Evolutionary conservation across 2,797 vertebrate species (phyloP), one percentile per base, ranked within the genome.

Genomic region (Anguilla anguilla): DNA sequence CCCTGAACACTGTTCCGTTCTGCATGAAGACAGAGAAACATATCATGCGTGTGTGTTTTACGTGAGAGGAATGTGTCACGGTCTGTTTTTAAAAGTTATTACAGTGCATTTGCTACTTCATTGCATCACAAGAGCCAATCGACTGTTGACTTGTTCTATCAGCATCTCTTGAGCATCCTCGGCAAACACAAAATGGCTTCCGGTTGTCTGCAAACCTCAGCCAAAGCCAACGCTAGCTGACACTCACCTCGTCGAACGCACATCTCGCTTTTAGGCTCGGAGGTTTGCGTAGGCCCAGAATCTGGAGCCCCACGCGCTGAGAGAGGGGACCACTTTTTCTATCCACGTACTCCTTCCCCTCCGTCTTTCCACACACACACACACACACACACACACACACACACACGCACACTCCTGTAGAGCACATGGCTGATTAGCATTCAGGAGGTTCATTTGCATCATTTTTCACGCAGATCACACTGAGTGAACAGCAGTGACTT

Each of bases 381-480:
- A 35, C 35, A 90, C 92, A 92, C 91, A 35, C 89, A 89, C 93
- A 91, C 91, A 90, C 92, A 92, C 35, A 35, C 35, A 90, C 92
- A 92, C 91, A 35, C 89, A 89, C 93, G 91, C 91, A 90, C 92
- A 92, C 91, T 91, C 91, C 92, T 93, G 92, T 94, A 92, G 95
- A 96, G 94, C 94, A 93, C 92, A 91, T 93, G 93, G 95, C 94
- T 95, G 94, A 94, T 95, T 95, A 93, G 92, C 90, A 92, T 92
- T 92, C 93, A 72, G 93, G 90, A 88, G 91, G 91, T 93, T 94
- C 90, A 95, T 96, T 95, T 95, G 93, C 94, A 95, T 96, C 95
- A 93, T 96, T 95, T 94, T 94, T 15, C 11, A 90, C 91, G 91
- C 88, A 92, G 89, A 93, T 92, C 91, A 92, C 90, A 91, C 90